These are phyloP conservation scores for Protonemura montana DNA, from an alignment of 2,888 invertebrate species.

Conservation along the genomic window DNA sequence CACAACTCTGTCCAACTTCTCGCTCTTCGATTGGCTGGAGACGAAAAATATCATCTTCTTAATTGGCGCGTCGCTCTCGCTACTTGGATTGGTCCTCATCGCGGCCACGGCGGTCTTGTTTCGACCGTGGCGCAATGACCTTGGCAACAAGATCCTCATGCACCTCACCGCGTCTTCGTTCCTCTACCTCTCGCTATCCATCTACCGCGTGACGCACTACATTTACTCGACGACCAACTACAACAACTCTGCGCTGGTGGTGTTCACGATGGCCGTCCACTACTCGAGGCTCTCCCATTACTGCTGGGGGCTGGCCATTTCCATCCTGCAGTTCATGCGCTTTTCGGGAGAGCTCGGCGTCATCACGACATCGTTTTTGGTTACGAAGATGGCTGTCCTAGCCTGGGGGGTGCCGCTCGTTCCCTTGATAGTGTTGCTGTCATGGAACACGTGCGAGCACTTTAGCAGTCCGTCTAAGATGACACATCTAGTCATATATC, in stretches of 20 bases:
- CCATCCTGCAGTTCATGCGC: not conserved
- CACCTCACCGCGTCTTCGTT: not conserved
- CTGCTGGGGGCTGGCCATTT: not conserved
- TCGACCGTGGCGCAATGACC: not conserved
- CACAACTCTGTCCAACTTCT: not conserved
- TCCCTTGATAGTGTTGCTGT: not conserved
- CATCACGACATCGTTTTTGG: not conserved
- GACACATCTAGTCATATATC: not conserved
- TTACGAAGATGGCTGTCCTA: not conserved
- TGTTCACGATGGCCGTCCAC: not conserved
- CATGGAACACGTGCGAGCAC: not conserved
- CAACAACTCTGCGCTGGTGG: not conserved
- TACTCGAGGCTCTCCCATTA: conserved; percentile 3
- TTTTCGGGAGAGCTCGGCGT: not conserved
- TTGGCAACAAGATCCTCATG: not conserved
- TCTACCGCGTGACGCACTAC: not conserved
- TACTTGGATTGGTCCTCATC: not conserved
- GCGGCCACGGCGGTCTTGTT: not conserved
- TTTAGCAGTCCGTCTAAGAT: not conserved
- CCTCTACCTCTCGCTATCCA: not conserved
- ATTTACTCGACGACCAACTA: not conserved
- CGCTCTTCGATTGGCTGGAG: not conserved
- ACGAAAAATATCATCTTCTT: not conserved
- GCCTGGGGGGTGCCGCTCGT: conserved; percentile 17
- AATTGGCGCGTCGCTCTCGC: not conserved